Percentiles rank a stretch among this genome's conserved stretches.
Evolutionary conservation across 2,797 vertebrate genomes (phyloP).

Genomic region (Eulemur rubriventer): DNA sequence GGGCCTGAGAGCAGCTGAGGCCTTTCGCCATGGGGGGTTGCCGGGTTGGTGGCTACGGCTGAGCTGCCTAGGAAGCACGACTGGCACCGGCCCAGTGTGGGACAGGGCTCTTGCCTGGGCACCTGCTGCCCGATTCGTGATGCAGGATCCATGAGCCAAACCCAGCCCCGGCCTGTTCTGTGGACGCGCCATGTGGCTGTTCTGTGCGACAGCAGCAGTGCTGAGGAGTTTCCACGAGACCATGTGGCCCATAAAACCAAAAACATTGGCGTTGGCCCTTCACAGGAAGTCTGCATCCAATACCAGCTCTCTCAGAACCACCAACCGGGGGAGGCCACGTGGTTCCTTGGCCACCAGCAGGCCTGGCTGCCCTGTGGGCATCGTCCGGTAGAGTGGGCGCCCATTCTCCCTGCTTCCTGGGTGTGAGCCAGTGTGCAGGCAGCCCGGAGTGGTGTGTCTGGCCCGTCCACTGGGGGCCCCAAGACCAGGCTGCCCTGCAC

Average conservation of each 20-base stretch:
- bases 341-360: neutral
- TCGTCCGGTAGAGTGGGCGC: neutral
- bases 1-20: neutral
- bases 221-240: neutral
- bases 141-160: neutral
- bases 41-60: neutral
- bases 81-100: too few species aligned
- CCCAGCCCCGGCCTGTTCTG: neutral
- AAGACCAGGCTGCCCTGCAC: neutral
- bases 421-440: neutral
- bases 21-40: neutral
- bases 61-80: neutral
- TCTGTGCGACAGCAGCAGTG: neutral
- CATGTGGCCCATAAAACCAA: neutral
- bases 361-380: neutral
- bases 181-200: neutral
- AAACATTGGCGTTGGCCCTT: neutral
- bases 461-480: neutral
- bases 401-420: neutral
- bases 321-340: neutral
- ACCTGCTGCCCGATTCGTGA: neutral
- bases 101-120: too few species aligned
- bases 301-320: neutral
- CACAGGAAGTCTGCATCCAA: neutral
- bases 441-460: neutral